Evolutionary conservation across 2,888 invertebrate genomes (phyloP).

Genomic region (Cheilosia vulpina): DNA sequence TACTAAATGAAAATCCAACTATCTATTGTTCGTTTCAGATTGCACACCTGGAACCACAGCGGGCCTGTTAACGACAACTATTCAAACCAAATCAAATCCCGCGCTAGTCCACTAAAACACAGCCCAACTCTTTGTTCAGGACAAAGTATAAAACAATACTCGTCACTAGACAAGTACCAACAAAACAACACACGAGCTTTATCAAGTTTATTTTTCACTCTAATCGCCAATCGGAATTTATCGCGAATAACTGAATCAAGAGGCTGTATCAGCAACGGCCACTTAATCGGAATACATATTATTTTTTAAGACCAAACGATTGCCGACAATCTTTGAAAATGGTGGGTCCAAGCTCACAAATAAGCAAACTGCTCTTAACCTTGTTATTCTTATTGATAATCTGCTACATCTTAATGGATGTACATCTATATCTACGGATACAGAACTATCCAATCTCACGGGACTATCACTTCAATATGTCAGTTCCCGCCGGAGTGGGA

Average conservation of each 20-base stretch:
- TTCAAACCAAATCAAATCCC: slow-evolving; percentile 6
- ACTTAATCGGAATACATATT: slow-evolving; percentile 4
- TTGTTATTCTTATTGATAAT: slow-evolving; percentile 85
- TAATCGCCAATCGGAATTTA: slow-evolving; percentile 33
- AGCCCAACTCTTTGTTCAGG: slow-evolving; percentile 57
- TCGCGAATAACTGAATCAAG: slow-evolving; percentile 38
- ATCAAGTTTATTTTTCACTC: slow-evolving; percentile 35
- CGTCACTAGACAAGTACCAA: slow-evolving; percentile 14
- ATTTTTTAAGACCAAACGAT: slow-evolving; percentile 42
- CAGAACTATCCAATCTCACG: slow-evolving; percentile 87
- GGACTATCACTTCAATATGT: slow-evolving; percentile 82
- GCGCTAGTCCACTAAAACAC: slow-evolving; percentile 36
- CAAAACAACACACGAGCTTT: slow-evolving; percentile 23
- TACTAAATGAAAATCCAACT: slow-evolving; percentile 48
- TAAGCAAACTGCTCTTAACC: slow-evolving; percentile 88
- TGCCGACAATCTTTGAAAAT: slow-evolving; percentile 82
- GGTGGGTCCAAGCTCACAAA: slow-evolving; percentile 90
- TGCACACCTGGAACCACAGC: slow-evolving; percentile 64
- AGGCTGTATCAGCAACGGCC: background rate
- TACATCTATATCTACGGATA: slow-evolving; percentile 88
- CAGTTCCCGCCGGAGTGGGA: slow-evolving; percentile 61
- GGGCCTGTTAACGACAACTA: slow-evolving; percentile 54
- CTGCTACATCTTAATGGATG: slow-evolving; percentile 90
- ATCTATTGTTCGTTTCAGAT: slow-evolving; percentile 74
- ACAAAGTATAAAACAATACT: slow-evolving; percentile 34